Evolutionary conservation across 2,797 vertebrate genomes (phyloP).

Genomic region (Pantherophis alleghaniensis): DNA sequence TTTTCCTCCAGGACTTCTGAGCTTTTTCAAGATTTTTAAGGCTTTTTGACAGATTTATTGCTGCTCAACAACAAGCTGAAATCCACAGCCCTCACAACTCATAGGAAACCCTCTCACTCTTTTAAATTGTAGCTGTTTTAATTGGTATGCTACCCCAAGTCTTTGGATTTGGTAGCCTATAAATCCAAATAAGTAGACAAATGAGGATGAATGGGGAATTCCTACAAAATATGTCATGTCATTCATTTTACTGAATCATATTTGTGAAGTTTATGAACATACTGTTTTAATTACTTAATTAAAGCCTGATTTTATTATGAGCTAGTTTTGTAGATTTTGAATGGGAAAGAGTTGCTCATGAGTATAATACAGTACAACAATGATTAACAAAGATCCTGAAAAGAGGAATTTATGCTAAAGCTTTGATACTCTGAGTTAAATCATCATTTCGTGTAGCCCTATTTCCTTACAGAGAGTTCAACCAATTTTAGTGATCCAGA

Average conservation of each 20-base stretch:
- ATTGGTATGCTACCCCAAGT: background rate
- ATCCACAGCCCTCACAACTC: background rate
- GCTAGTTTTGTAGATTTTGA: background rate
- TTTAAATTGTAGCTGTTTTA: background rate
- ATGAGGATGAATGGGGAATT: background rate
- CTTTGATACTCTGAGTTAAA: background rate
- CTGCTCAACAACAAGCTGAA: background rate
- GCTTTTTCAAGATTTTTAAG: background rate
- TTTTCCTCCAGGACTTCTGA: background rate
- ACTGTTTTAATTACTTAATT: background rate
- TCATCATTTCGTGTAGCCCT: background rate
- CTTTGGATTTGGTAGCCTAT: background rate
- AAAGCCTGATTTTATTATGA: background rate
- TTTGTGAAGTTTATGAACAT: background rate
- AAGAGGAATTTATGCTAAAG: background rate
- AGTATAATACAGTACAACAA: background rate
- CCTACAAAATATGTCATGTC: background rate
- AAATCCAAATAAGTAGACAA: background rate
- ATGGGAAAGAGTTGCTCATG: background rate
- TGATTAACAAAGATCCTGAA: background rate
- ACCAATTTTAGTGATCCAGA: background rate
- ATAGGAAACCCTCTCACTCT: background rate
- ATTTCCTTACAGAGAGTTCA: background rate
- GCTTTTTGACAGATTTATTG: background rate
- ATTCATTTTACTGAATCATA: background rate